Evolutionary conservation across 2,113 vertebrate genomes (phyloP), one percentile per base, ranked within the genome.

Genomic region (Myrmecophaga tridactyla): DNA sequence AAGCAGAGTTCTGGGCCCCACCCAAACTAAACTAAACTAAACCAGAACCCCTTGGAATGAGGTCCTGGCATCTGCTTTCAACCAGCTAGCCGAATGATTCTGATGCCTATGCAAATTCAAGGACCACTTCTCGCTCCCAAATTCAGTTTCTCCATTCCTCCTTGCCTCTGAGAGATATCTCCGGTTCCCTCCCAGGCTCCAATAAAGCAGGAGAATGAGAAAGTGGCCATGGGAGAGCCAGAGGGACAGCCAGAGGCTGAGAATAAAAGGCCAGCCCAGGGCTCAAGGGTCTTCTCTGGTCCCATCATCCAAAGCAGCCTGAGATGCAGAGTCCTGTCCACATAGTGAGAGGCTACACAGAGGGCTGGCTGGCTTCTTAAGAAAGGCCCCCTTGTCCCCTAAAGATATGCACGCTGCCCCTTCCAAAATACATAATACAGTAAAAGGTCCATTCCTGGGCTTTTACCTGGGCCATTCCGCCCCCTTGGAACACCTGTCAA

Each of bases 311-410:
- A 46, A 34, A 67, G 53, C n/a, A 1, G 14, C n/a, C 63, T 27
- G 23, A 51, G 92, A 27, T 10, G 4, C 41, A 20, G 0, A 1
- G 23, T 6, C 78, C 70, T 18, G 20, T 25, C 80, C 78, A 85
- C 20, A 4, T 12, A 15, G 13, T 3, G 1, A 39, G 48, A 43
- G 39, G 18, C 15, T 4, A 20, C 39, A 21, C 4, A 6, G 56
- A 43, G 62, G 5, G 0, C 0, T 0, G 1, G 0, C 63, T 2
- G 34, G 43, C 80, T 62, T 41, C 62, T 29, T 4, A 34, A 8
- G 8, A 36, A 27, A 20, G 39, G 14, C 36, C 2, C 13, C 23
- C 75, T 43, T 15, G 20, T 77, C n/a, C n/a, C 83, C 58, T 46
- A 70, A 56, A 34, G 67, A 7, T 9, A 46, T 1, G 31, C 25